Evolutionary conservation across 2,797 vertebrate genomes (phyloP).

Genomic region (Scomberomorus guttatus): DNA sequence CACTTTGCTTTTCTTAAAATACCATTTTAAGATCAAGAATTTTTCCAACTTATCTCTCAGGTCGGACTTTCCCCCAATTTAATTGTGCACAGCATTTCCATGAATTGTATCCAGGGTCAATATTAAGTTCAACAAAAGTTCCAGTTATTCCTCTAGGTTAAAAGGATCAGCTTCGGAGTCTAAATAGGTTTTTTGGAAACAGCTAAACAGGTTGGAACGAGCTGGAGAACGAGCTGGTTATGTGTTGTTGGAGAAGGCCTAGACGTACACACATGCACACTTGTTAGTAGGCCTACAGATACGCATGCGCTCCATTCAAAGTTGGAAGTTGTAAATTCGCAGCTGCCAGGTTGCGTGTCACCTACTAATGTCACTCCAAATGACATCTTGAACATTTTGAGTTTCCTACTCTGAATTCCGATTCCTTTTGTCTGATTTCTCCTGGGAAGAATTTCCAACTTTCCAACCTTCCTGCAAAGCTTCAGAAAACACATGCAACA

Average conservation of each 20-base stretch:
- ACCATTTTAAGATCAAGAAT: background rate
- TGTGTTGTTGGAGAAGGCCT: background rate
- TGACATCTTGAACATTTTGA: background rate
- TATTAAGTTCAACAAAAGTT: background rate
- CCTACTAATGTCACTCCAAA: background rate
- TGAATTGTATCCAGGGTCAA: too few species aligned
- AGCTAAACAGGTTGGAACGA: slow-evolving; percentile 1
- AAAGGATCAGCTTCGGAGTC: background rate
- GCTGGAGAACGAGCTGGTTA: slow-evolving; percentile 2
- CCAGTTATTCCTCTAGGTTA: background rate
- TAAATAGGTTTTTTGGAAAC: background rate
- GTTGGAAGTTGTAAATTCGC: slow-evolving; percentile 47
- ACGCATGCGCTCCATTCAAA: background rate
- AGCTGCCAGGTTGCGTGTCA: background rate
- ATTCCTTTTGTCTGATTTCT: background rate
- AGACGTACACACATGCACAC: slow-evolving; percentile 20
- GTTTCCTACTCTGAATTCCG: background rate
- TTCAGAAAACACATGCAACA: slow-evolving; percentile 19
- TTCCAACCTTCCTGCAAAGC: slow-evolving; percentile 34
- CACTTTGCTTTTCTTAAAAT: background rate
- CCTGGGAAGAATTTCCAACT: slow-evolving; percentile 52
- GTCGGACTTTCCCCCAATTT: too few species aligned
- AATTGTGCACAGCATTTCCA: too few species aligned
- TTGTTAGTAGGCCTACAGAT: slow-evolving; percentile 15
- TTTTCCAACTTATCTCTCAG: too few species aligned